phyloP scores from a whole-genome alignment of 2,888 invertebrate species.

The Lasius platythorax region DNA sequence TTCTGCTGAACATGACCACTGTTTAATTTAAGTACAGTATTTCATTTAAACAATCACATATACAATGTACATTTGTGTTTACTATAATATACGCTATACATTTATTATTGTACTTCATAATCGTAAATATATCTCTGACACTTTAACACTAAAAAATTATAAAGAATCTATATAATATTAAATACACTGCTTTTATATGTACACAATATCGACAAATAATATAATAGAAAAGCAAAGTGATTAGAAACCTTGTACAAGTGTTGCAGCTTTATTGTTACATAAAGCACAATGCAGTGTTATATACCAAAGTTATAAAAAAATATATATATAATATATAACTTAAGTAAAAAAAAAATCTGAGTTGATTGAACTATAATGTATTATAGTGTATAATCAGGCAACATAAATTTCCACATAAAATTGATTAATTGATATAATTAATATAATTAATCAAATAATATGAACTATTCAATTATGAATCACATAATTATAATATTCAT shows the following conservation, averaged over 20 bases:
- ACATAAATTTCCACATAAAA: neutral
- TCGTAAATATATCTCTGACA: constrained; percentile 3
- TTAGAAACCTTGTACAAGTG: constrained; percentile 5
- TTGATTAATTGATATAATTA: neutral
- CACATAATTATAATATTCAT: neutral
- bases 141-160: neutral
- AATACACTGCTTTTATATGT: constrained; percentile 3
- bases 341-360: neutral
- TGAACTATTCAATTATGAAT: constrained; percentile 12
- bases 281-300: constrained; percentile 13
- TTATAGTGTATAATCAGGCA: neutral
- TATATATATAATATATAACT: neutral
- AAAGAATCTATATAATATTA: neutral
- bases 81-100: neutral
- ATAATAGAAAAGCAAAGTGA: neutral
- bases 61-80: constrained; percentile 12
- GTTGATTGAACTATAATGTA: neutral
- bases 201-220: neutral
- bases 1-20: neutral
- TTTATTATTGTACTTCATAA: constrained; percentile 44
- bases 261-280: constrained; percentile 7
- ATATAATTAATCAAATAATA: constrained; percentile 3
- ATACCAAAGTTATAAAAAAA: constrained; percentile 39
- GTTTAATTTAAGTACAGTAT: constrained; percentile 30
- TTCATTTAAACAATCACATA: neutral